Conservation (phyloP, 2,113 vertebrate species). For the Gadus chalcogrammus region DNA sequence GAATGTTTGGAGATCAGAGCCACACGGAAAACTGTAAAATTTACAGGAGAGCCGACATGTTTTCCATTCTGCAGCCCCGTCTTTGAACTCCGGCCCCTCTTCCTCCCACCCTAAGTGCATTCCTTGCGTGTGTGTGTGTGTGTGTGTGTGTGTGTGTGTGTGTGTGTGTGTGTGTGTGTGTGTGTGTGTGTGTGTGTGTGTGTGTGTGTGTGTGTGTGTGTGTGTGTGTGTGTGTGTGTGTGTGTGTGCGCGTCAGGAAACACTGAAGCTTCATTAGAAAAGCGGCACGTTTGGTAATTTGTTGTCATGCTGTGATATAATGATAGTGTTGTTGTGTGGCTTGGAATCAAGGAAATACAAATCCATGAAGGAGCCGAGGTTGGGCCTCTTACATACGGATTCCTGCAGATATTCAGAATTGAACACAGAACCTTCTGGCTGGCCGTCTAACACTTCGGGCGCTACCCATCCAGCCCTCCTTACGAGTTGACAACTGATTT, state of each 20-base stretch:
- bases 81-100: conserved; percentile 55
- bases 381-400: too few species aligned
- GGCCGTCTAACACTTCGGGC: too few species aligned
- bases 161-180: too few species aligned
- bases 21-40: conserved; percentile 42
- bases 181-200: too few species aligned
- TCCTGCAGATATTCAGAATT: too few species aligned
- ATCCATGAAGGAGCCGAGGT: too few species aligned
- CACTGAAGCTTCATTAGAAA: conserved; percentile 43
- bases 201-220: too few species aligned
- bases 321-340: conserved; percentile 47
- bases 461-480: too few species aligned
- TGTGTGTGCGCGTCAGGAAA: conserved; percentile 1
- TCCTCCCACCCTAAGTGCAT: conserved; percentile 25
- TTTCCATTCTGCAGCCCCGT: conserved; percentile 36
- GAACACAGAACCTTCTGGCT: too few species aligned
- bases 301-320: conserved; percentile 46
- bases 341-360: conserved; percentile 13
- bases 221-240: background rate
- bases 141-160: conserved; percentile 4
- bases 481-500: too few species aligned
- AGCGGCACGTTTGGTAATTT: conserved; percentile 36
- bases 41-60: conserved; percentile 32
- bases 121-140: conserved; percentile 15
- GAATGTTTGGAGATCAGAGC: conserved; percentile 46